Base-by-base conservation (phyloP, 2,888 invertebrate genomes). In the Onchidella celtica region DNA sequence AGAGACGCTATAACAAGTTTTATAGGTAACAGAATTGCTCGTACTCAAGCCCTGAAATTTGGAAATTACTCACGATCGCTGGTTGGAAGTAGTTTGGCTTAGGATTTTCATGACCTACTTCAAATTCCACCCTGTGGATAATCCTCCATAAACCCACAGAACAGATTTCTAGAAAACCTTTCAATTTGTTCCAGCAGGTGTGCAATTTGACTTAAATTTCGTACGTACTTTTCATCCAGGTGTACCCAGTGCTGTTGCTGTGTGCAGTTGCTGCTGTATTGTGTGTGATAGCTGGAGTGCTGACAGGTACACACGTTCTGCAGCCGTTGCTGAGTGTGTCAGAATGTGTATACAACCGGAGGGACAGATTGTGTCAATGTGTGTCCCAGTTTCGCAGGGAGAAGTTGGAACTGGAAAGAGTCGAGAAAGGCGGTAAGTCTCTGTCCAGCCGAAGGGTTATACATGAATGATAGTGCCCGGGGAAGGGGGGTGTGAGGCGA, bases 301-400 rank as follows among this genome's bases (percentile, higher is more conserved):
- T 91, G 38, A 89, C 89, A 1, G 87, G 86, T 24, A 91, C 91
- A 6, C 90, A 90, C 66, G 85, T 91, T 0, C 75, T 90, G 21
- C 86, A 85, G 36, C 90, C 90, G 11, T 83, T 90, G 69, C 83
- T 85, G 68, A 84, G 77, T 55, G 83, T 89, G 34, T 78, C 84
- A 11, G 74, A 78, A 9, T 90, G 90, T 83, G 84, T 84, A 27
- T 88, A 86, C 86, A 84, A 81, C 79, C 61, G 72, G n/a, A 79
- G 81, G 14, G 84, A 84, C 61, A 75, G 78, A 55, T 73, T 84
- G 32, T 89, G 88, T 73, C 85, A 84, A 55, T 89, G 88, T 76
- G 80, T 83, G 21, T 87, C 87, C 0, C 87, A 85, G n/a, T 88
- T 87, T 81, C 75, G 66, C 14, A 75, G 88, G 9, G 80, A 83